Evolutionary conservation across 1,140 invertebrate genomes (phyloP).

Genomic region (Drosophila eugracilis): DNA sequence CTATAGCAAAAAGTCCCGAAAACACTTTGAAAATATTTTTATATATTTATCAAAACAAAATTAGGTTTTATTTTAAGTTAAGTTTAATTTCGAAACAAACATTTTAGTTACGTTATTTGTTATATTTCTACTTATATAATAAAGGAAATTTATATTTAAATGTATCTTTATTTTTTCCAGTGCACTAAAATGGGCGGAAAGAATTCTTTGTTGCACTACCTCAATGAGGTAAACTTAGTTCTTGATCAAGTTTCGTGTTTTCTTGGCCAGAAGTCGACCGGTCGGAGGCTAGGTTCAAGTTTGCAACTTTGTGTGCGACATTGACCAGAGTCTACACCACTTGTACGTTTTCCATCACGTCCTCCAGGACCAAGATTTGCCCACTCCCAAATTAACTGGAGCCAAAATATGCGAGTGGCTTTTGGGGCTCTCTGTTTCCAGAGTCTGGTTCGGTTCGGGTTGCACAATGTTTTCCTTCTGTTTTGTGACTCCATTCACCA

Average conservation of each 20-base stretch:
- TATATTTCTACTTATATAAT: no score
- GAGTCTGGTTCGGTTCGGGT: constrained; percentile 29
- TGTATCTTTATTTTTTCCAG: not conserved
- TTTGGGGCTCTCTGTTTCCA: constrained; percentile 1
- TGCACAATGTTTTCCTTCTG: constrained; percentile 50
- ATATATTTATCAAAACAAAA: not conserved
- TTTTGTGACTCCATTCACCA: constrained; percentile 53
- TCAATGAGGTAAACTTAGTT: constrained; percentile 36
- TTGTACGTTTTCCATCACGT: constrained; percentile 5
- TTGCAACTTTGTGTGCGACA: constrained; percentile 46
- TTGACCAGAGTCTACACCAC: constrained; percentile 39
- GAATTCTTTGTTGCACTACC: constrained; percentile 22
- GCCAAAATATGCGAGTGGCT: constrained; percentile 53
- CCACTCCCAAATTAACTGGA: constrained; percentile 37
- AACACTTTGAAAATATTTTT: not conserved
- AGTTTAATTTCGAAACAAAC: no score
- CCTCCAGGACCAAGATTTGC: not conserved
- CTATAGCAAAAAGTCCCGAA: constrained; percentile 10
- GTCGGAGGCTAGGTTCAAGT: constrained; percentile 15
- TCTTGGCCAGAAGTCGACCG: constrained; percentile 22
- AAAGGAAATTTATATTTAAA: no score
- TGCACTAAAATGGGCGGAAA: not conserved
- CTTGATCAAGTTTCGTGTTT: constrained; percentile 52
- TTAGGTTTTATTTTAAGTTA: not conserved
- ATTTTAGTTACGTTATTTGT: no score